A percentile compares a stretch with the other conserved stretches of the same genome.
Conservation (phyloP, 1,140 invertebrate species). For the Drosophila tropicalis region DNA sequence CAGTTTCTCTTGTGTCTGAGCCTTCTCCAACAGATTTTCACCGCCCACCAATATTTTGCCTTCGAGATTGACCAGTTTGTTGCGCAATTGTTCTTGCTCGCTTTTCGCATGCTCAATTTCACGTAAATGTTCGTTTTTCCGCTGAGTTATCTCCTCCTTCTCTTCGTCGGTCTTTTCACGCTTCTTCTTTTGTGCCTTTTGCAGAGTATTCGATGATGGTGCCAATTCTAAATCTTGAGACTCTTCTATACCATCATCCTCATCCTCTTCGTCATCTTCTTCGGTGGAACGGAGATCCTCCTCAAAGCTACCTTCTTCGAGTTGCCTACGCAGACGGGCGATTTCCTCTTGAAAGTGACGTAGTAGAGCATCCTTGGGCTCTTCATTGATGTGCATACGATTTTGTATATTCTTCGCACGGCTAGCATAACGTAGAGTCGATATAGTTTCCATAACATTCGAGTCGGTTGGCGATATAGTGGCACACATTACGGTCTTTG, state of each 20-base stretch:
- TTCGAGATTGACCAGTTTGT: constrained; percentile 95
- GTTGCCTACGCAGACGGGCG: constrained; percentile 93
- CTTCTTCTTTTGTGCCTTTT: constrained; percentile 84
- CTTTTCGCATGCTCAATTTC: constrained; percentile 85
- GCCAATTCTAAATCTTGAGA: constrained; percentile 83
- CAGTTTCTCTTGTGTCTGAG: constrained; percentile 95
- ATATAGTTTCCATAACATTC: constrained; percentile 99
- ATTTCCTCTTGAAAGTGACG: constrained; percentile 98
- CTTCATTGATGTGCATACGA: constrained; percentile 97
- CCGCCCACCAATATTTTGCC: constrained; percentile 98
- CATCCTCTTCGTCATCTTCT: constrained; percentile 74
- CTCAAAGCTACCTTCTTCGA: constrained; percentile 86
- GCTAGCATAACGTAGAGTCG: constrained; percentile 98
- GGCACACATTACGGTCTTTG: constrained; percentile 98
- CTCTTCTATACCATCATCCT: constrained; percentile 60
- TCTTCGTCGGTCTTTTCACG: constrained; percentile 85
- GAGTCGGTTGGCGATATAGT: constrained; percentile 97
- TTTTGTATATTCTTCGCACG: constrained; percentile 99
- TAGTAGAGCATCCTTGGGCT: constrained; percentile 98
- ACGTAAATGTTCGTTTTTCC: constrained; percentile 85
- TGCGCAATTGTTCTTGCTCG: constrained; percentile 89
- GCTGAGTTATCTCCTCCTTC: constrained; percentile 86
- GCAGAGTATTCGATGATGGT: constrained; percentile 70
- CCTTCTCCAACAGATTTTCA: constrained; percentile 98
- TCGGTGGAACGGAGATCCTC: constrained; percentile 68